A percentile compares a stretch with the other conserved stretches of the same genome.
Evolutionary conservation across 2,797 vertebrate genomes (phyloP).

Genomic region (Garrulus glandarius): DNA sequence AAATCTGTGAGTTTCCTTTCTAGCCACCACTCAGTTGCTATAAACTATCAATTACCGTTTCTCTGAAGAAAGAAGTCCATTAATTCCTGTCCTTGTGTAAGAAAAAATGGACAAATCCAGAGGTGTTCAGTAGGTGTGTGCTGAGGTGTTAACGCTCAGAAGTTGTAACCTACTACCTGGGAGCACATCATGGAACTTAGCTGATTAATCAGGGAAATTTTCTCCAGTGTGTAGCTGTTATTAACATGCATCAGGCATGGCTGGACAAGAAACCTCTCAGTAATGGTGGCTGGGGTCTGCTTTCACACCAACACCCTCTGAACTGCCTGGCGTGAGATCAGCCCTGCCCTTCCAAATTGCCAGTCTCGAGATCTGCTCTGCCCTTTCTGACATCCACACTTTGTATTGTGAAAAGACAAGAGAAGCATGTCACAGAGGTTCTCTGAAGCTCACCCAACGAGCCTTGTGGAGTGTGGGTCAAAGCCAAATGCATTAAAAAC

Average conservation of each 20-base stretch:
- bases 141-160: neutral
- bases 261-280: neutral
- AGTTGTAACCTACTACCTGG: neutral
- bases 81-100: neutral
- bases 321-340: neutral
- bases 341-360: neutral
- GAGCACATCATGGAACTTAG: neutral
- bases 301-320: neutral
- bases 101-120: neutral
- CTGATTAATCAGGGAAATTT: neutral
- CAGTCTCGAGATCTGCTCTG: neutral
- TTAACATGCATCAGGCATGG: neutral
- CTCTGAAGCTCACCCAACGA: neutral
- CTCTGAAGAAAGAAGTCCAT: neutral
- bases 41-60: neutral
- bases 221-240: neutral
- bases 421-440: neutral
- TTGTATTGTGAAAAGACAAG: neutral
- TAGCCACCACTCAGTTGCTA: neutral
- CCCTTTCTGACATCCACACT: neutral
- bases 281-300: neutral
- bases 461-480: neutral
- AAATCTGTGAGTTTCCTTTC: conserved; percentile 6
- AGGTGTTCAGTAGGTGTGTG: neutral
- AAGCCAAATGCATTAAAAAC: neutral